Evolutionary conservation across 2,888 invertebrate species (phyloP).

Genomic region (Agrilus cyanescens): DNA sequence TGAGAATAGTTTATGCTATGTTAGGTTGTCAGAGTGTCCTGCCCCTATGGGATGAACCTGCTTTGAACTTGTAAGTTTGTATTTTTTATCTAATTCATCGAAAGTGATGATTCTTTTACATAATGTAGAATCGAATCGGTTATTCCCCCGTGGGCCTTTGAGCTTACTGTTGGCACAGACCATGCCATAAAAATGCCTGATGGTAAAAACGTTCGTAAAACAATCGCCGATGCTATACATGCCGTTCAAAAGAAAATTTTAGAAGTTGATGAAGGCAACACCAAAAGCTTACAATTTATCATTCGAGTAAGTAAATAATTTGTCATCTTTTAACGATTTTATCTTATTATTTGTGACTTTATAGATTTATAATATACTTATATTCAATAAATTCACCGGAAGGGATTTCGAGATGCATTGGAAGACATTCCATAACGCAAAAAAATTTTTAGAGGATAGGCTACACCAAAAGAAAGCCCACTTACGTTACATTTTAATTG

Average conservation of each 20-base stretch:
- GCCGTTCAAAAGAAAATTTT: slow-evolving; percentile 54
- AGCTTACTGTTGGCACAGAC: slow-evolving; percentile 38
- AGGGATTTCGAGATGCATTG: slow-evolving; percentile 51
- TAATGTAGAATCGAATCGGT: slow-evolving; percentile 43
- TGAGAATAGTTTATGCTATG: slow-evolving; percentile 54
- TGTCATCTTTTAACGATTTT: background rate
- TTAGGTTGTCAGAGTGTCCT: slow-evolving; percentile 55
- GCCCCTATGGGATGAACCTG: slow-evolving; percentile 57
- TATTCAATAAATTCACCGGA: slow-evolving; percentile 43
- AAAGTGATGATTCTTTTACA: slow-evolving; percentile 8
- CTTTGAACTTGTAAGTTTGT: slow-evolving; percentile 42
- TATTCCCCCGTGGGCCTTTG: slow-evolving; percentile 42
- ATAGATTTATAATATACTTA: slow-evolving; percentile 55
- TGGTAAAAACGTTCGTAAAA: slow-evolving; percentile 57
- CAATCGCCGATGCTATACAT: slow-evolving; percentile 47
- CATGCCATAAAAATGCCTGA: slow-evolving; percentile 40
- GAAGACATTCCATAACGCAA: slow-evolving; percentile 52
- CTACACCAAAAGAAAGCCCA: slow-evolving; percentile 49
- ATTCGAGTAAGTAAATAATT: slow-evolving; percentile 27
- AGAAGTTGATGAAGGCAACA: slow-evolving; percentile 62
- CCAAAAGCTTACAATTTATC: slow-evolving; percentile 48
- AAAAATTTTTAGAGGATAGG: slow-evolving; percentile 50
- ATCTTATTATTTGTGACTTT: slow-evolving; percentile 8
- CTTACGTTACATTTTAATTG: slow-evolving; percentile 50
- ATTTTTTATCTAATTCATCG: background rate